A percentile compares a stretch with the other conserved stretches of the same genome.
These are phyloP conservation scores for Etheostoma nigrum DNA, from an alignment of 2,797 vertebrate species.

Conservation along the genomic window DNA sequence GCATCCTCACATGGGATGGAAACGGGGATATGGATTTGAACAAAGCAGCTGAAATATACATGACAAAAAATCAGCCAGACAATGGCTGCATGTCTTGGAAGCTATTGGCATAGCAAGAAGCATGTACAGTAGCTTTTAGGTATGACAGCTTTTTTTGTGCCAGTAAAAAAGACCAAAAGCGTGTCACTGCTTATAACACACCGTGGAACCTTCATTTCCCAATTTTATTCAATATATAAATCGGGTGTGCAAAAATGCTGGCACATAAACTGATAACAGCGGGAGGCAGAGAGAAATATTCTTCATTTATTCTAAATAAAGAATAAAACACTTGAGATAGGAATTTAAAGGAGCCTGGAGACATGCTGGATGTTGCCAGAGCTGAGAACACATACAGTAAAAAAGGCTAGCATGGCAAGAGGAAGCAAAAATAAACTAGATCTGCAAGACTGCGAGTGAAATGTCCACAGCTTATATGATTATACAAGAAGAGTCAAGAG, in stretches of 20 bases:
- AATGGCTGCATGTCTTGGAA: conserved; percentile 29
- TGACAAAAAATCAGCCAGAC: conserved; percentile 47
- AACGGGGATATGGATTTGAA: conserved; percentile 46
- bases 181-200: conserved; percentile 19
- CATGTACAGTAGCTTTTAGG: conserved; percentile 1
- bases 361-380: conserved; percentile 29
- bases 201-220: background rate
- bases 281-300: background rate
- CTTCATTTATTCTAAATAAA: conserved; percentile 52
- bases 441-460: conserved; percentile 37
- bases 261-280: conserved; percentile 19
- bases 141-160: background rate
- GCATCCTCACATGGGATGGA: conserved; percentile 60
- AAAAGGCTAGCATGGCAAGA: conserved; percentile 41
- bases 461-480: conserved; percentile 47
- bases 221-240: conserved; percentile 31
- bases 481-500: conserved; percentile 33
- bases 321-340: conserved; percentile 52
- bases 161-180: conserved; percentile 1
- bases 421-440: conserved; percentile 60
- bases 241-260: conserved; percentile 6
- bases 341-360: conserved; percentile 52
- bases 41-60: conserved; percentile 69
- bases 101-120: conserved; percentile 9
- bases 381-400: conserved; percentile 29